Evolutionary conservation across 1,140 invertebrate species (phyloP), one percentile per base, ranked within the genome.

Genomic region (Holotrichia oblita): DNA sequence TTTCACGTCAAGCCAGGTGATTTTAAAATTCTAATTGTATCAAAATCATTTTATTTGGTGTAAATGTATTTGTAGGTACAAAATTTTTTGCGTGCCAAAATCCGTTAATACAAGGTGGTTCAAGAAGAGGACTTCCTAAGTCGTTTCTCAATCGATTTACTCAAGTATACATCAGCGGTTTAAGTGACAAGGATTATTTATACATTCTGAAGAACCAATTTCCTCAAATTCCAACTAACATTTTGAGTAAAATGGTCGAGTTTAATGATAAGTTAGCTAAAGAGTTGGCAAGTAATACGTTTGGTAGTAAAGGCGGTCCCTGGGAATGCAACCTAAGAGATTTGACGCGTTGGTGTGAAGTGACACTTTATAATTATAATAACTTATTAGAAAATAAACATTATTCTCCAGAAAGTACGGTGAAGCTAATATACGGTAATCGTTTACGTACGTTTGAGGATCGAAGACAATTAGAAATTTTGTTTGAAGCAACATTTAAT

Each of bases 91-190:
- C 94, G 10, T 99, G 98, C 87, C 98, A 99, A 89, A 99, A 99
- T 91, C 98, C 99, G 0, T 88, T 97, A n/a, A 92, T 92, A 84
- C 96, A 99, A 89, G 99, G 99, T 41, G 97, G 98, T 2, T 97
- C 95, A 0, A 90, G 99, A 81, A 93, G 98, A 87, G 98, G 98
- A 9, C 89, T 99, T 64, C 99, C 99, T 0, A 93, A 96, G 84
- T 99, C 98, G 0, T 99, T 99, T 85, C 88, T 99, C 0, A 99
- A 99, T 88, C 91, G 99, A 83, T 99, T 99, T 84, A 98, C 96
- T 22, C 97, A 98, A 91, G 97, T 99, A 0, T 98, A 95, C 83
- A 89, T 99, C 12, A 93, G 97, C 79, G 91, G 94, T 14, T 88
- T 99, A 73, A 91, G 89, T 0, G 89, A 92, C 42, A 88, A 91